Conservation (phyloP, 2,113 vertebrate species). For the Nesogale talazaci region DNA sequence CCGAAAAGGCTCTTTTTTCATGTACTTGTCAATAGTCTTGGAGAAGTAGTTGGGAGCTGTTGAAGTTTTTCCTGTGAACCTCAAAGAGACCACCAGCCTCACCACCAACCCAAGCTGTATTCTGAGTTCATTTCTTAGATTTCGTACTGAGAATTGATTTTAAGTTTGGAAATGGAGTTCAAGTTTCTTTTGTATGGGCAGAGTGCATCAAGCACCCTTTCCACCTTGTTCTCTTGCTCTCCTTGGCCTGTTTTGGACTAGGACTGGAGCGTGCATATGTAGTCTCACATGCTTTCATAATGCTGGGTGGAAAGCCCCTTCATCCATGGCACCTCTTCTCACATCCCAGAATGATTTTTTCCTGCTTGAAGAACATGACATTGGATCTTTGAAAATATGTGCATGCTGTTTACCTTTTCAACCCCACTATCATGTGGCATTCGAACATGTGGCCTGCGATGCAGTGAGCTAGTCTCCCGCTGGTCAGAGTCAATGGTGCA, state of each 20-base stretch:
- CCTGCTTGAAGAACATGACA: conserved; percentile 12
- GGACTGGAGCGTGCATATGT: background rate
- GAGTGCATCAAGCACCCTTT: background rate
- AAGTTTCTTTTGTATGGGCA: background rate
- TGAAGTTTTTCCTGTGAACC: background rate
- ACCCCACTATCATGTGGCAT: background rate
- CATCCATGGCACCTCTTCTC: background rate
- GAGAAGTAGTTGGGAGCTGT: background rate
- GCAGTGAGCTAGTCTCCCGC: background rate
- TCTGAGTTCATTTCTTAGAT: background rate
- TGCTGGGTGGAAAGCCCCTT: background rate
- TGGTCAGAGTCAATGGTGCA: background rate
- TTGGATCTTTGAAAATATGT: background rate
- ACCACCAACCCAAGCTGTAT: rapidly evolving
- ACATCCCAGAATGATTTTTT: conserved; percentile 27
- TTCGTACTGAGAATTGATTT: background rate
- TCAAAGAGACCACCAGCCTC: background rate
- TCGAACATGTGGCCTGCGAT: background rate
- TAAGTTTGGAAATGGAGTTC: background rate
- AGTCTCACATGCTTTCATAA: background rate
- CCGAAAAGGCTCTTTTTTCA: background rate
- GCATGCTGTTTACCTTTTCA: conserved; percentile 26
- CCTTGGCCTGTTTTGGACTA: conserved; percentile 33
- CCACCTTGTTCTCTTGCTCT: background rate
- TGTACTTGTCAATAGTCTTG: background rate